A percentile compares a stretch with the other conserved stretches of the same genome.
Conservation (phyloP, 37 sponge, comb jelly and placozoan species). For the Bolinopsis microptera region DNA sequence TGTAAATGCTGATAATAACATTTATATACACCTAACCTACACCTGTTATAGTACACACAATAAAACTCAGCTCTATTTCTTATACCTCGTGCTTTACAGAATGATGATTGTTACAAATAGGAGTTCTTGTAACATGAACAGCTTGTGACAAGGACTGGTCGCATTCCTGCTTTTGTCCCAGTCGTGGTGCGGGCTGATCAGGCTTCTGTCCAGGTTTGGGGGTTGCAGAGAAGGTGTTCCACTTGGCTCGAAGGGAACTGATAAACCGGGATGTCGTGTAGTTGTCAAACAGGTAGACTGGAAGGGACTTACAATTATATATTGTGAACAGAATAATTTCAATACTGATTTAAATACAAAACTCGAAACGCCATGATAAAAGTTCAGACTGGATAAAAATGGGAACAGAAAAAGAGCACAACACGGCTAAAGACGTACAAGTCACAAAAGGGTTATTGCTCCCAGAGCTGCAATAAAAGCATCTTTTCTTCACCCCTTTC, state of each 20-base stretch:
- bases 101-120: too few relatives aligned
- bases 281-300: conserved; percentile 64
- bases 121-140: too few relatives aligned
- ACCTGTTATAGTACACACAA: too few relatives aligned
- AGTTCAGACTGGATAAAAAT: not conserved
- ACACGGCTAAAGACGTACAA: too few relatives aligned
- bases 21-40: too few relatives aligned
- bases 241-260: conserved; percentile 39
- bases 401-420: not conserved
- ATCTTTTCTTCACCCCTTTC: conserved; percentile 46
- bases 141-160: not conserved
- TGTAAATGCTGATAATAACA: too few relatives aligned
- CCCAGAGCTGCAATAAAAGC: conserved; percentile 44
- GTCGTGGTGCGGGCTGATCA: not conserved
- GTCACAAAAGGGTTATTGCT: conserved; percentile 24
- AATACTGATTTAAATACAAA: not conserved
- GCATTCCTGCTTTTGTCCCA: not conserved
- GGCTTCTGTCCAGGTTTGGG: not conserved
- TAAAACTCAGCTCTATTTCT: too few relatives aligned
- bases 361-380: not conserved
- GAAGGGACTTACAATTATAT: not conserved
- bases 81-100: too few relatives aligned
- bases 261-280: conserved; percentile 38
- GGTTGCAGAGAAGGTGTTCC: conserved; percentile 13
- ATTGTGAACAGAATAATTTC: not conserved